Evolutionary conservation across 2,888 invertebrate genomes (phyloP).

Genomic region (Amblyjoppa proteus): DNA sequence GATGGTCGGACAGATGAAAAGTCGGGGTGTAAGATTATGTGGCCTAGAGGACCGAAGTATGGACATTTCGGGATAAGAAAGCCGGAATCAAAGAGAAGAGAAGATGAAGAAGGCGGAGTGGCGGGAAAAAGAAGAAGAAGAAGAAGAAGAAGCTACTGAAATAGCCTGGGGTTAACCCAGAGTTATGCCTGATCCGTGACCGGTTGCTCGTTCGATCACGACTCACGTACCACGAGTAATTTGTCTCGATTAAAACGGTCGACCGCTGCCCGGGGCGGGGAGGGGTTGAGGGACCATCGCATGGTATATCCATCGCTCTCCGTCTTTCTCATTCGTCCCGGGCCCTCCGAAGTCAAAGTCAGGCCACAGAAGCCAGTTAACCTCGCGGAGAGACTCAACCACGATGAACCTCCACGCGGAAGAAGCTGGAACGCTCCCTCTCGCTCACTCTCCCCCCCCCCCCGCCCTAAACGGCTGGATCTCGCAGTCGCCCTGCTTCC

Average conservation of each 20-base stretch:
- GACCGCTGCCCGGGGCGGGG: constrained; percentile 32
- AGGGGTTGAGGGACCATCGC: constrained; percentile 17
- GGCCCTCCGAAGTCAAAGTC: background rate
- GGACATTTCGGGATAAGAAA: constrained; percentile 35
- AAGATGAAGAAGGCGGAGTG: constrained; percentile 12
- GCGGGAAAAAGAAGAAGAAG: constrained; percentile 30
- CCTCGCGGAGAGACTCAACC: constrained; percentile 5
- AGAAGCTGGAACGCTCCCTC: background rate
- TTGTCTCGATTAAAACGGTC: constrained; percentile 77
- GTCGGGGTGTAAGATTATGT: constrained; percentile 20
- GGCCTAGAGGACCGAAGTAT: constrained; percentile 10
- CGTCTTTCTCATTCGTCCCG: constrained; percentile 17
- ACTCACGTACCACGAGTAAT: constrained; percentile 76
- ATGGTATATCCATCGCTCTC: constrained; percentile 21
- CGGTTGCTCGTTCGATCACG: constrained; percentile 73
- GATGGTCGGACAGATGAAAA: constrained; percentile 23
- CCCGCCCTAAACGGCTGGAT: background rate
- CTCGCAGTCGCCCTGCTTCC: constrained; percentile 36
- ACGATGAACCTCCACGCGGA: constrained; percentile 20
- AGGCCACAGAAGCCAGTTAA: constrained; percentile 6
- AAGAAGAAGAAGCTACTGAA: constrained; percentile 9
- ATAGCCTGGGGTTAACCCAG: constrained; percentile 56
- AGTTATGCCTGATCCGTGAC: constrained; percentile 71
- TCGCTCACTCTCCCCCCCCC: background rate
- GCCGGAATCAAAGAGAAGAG: constrained; percentile 1